Percentiles rank a stretch among this genome's conserved stretches.
phyloP scores from a whole-genome alignment of 92 coral and sea anemone species.

The Heliopora coerulea region DNA sequence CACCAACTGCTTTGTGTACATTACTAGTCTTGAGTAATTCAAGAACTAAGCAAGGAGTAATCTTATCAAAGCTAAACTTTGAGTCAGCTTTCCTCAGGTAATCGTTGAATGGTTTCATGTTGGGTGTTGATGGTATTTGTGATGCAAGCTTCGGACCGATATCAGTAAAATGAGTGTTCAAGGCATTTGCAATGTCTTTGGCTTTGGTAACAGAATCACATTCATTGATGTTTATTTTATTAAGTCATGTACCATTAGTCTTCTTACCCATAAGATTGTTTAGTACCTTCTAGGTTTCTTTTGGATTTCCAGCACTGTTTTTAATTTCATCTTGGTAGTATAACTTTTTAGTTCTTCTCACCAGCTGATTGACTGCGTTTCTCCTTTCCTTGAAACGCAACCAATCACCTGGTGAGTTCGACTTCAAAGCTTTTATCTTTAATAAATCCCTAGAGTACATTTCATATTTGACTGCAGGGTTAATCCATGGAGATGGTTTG shows the following conservation, averaged over 20 bases:
- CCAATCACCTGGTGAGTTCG: slow-evolving; percentile 48
- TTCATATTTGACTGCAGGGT: slow-evolving; percentile 13
- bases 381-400: slow-evolving; percentile 20
- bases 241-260: slow-evolving; percentile 8
- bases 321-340: slow-evolving; percentile 38
- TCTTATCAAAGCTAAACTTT: not conserved
- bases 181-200: slow-evolving; percentile 38
- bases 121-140: slow-evolving; percentile 21
- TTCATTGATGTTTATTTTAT: slow-evolving; percentile 1
- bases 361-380: slow-evolving; percentile 27
- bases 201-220: slow-evolving; percentile 22
- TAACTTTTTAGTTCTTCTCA: slow-evolving; percentile 4
- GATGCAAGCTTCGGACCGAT: slow-evolving; percentile 45
- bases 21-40: slow-evolving; percentile 15
- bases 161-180: slow-evolving; percentile 45
- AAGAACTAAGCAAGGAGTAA: slow-evolving; percentile 11
- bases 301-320: slow-evolving; percentile 31
- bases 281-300: slow-evolving; percentile 42
- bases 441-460: slow-evolving; percentile 47
- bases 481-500: slow-evolving; percentile 43
- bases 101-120: not conserved
- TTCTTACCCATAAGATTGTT: slow-evolving; percentile 40
- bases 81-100: slow-evolving; percentile 26
- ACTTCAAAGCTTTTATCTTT: slow-evolving; percentile 36
- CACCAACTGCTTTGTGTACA: slow-evolving; percentile 15